phyloP scores from a whole-genome alignment of 2,888 invertebrate genomes.

The Anarsia innoxiella region DNA sequence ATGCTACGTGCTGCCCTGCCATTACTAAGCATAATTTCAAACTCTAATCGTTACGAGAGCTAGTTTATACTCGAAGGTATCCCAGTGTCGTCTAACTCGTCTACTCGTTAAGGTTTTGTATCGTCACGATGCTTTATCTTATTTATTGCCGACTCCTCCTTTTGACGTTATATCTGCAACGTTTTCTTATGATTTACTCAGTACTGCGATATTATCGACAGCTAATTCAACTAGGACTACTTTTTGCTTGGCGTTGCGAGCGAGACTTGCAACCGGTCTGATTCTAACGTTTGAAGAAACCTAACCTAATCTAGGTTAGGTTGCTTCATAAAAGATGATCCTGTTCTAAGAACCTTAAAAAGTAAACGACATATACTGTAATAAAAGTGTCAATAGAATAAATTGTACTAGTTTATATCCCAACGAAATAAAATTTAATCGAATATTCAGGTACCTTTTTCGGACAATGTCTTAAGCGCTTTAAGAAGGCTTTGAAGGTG shows the following conservation, averaged over 20 bases:
- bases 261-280: constrained; percentile 45
- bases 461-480: too few relatives aligned
- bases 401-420: too few relatives aligned
- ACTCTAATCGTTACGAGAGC: constrained; percentile 17
- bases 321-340: too few relatives aligned
- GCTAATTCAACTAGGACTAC: constrained; percentile 40
- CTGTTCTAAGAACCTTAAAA: constrained; percentile 2
- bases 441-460: too few relatives aligned
- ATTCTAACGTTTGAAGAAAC: constrained; percentile 5
- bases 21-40: constrained; percentile 28
- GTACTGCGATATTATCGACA: constrained; percentile 38
- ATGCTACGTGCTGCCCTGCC: constrained; percentile 27
- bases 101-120: constrained; percentile 22
- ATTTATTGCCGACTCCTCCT: constrained; percentile 43
- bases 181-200: constrained; percentile 55
- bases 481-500: neutral
- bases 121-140: constrained; percentile 35
- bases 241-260: constrained; percentile 42
- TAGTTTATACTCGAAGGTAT: constrained; percentile 10
- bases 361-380: too few relatives aligned
- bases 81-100: constrained; percentile 15
- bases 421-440: too few relatives aligned
- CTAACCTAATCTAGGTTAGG: constrained; percentile 13
- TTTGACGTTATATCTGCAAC: constrained; percentile 28
- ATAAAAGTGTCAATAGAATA: too few relatives aligned